Base-by-base conservation (phyloP, 1,140 invertebrate species). In the Homarus americanus region DNA sequence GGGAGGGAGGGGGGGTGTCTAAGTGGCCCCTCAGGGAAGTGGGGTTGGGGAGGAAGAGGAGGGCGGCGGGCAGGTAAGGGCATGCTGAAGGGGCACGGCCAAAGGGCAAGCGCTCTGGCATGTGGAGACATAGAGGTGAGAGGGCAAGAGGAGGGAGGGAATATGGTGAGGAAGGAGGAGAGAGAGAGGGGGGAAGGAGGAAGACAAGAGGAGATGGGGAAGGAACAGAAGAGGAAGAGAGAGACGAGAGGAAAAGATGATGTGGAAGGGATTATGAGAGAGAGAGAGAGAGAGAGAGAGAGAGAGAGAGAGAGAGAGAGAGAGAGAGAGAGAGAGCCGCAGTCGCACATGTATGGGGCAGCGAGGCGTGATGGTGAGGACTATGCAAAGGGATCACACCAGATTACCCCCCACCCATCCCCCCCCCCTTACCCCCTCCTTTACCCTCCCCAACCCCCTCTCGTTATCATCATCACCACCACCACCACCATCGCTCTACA, bases 341-440 rank as follows among this genome's bases (percentile, higher is more conserved):
- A 3, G 78, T 34, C 41, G 28, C 28, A 24, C 28, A 58, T 82
- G 49, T 82, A 82, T 82, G 53, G 80, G 58, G 80, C 80, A 82
- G 80, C 38, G 28, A 82, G 80, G 80, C 80, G 80, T 63, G 58
- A 28, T 28, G 32, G 28, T 36, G 80, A 66, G 34, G 36, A 32
- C 12, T 1, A 53, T 17, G 69, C 69, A 82, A 82, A 82, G 63
- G 80, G 80, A 63, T 66, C 53, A 63, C 40, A 82, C 40, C 36
- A 10, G 80, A 82, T 82, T 82, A 82, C 53, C 69, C 58, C 80
- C 80, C 80, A 38, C 79, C 80, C 36, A 32, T 2, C 34, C n/a
- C 7, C 34, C 3, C 41, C 36, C 28, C 28, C 53, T 41, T 10
- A 53, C 44, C n/a, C 32, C 78, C 78, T 28, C 44, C 44, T 24